Conservation (phyloP, 2,113 vertebrate species). For the Oncorhynchus keta region DNA sequence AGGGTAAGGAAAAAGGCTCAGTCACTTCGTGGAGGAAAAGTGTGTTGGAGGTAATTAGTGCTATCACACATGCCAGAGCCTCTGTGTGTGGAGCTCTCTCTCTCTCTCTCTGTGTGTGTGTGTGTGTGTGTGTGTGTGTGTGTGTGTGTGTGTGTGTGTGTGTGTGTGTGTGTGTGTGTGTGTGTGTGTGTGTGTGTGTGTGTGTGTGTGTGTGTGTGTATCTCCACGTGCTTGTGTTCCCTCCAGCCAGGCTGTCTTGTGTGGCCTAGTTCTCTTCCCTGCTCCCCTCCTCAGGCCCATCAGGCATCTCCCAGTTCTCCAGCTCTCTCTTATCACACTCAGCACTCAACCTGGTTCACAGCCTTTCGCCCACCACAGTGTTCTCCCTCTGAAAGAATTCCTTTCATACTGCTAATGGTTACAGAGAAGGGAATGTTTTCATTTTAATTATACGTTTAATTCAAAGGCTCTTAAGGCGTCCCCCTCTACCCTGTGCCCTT, state of each 20-base stretch:
- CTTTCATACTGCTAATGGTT: constrained; percentile 72
- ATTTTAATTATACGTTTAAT: constrained; percentile 75
- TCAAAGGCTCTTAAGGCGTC: constrained; percentile 63
- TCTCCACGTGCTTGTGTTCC: constrained; percentile 4
- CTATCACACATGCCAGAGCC: constrained; percentile 36
- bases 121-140: background rate
- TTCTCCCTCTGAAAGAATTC: constrained; percentile 69
- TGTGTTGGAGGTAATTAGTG: constrained; percentile 48
- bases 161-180: background rate
- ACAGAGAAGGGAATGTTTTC: constrained; percentile 71
- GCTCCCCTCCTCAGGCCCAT: constrained; percentile 26
- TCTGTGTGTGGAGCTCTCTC: constrained; percentile 7
- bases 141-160: background rate
- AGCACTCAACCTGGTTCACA: constrained; percentile 40
- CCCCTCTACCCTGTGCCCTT: constrained; percentile 51
- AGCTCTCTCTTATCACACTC: constrained; percentile 61
- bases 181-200: background rate
- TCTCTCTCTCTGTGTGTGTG: background rate
- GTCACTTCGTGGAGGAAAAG: constrained; percentile 52
- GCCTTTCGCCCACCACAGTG: constrained; percentile 54
- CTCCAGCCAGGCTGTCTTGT: constrained; percentile 16
- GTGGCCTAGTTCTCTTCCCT: constrained; percentile 16
- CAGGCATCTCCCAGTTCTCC: constrained; percentile 33
- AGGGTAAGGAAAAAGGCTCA: constrained; percentile 45
- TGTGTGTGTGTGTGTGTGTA: background rate